Evolutionary conservation across 2,113 vertebrate genomes (phyloP).

Genomic region (Corynorhinus townsendii): DNA sequence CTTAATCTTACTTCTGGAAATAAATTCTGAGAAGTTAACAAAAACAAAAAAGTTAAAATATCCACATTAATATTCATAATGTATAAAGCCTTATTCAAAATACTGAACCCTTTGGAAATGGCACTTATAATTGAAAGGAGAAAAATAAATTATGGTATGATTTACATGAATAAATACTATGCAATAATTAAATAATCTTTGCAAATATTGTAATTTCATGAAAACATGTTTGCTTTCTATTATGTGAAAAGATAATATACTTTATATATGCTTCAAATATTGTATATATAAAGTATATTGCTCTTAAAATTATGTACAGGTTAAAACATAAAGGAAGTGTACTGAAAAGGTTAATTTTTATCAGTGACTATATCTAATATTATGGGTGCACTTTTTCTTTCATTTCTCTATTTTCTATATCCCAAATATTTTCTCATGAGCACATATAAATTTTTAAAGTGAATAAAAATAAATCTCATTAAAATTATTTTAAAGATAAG

Average conservation of each 20-base stretch:
- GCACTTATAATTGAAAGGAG: neutral
- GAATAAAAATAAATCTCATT: slow-evolving; percentile 42
- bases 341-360: neutral
- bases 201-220: neutral
- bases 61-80: neutral
- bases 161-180: neutral
- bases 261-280: neutral
- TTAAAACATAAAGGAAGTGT: neutral
- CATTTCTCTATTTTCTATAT: slow-evolving; percentile 11
- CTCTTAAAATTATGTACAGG: neutral
- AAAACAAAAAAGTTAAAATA: neutral
- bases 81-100: neutral
- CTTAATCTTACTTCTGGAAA: neutral
- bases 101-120: neutral
- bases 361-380: neutral
- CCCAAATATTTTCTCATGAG: slow-evolving; percentile 6
- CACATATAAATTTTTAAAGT: slow-evolving; percentile 6
- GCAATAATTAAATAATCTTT: neutral
- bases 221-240: neutral
- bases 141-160: neutral
- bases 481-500: slow-evolving; percentile 32
- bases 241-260: neutral
- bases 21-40: neutral
- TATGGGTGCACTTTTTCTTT: neutral
- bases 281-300: too few species aligned